Percentiles rank a stretch among this genome's conserved stretches.
Evolutionary conservation across 2,888 invertebrate species (phyloP).

Genomic region (Drosophila acutilabella): DNA sequence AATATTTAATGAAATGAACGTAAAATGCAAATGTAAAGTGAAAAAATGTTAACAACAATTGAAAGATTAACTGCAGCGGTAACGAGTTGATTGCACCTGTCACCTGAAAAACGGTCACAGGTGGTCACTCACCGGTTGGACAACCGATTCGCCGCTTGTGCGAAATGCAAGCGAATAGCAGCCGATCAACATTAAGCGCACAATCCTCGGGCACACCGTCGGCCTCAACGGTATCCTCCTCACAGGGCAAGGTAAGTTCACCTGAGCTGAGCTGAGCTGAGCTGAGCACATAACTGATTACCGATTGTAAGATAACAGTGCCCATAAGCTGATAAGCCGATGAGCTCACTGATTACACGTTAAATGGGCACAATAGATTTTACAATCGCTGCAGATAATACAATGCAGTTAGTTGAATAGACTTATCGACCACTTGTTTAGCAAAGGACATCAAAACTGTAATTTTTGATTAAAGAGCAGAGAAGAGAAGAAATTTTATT

Average conservation of each 20-base stretch:
- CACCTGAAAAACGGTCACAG: constrained; percentile 5
- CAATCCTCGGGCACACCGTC: constrained; percentile 84
- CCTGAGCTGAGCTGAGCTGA: neutral
- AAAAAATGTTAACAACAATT: constrained; percentile 17
- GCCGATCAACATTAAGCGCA: constrained; percentile 81
- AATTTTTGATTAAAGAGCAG: too few relatives aligned
- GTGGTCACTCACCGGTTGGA: constrained; percentile 4
- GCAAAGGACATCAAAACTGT: too few relatives aligned
- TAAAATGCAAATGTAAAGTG: neutral
- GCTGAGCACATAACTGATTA: neutral
- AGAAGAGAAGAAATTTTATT: too few relatives aligned
- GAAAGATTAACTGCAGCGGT: constrained; percentile 5
- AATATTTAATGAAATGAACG: neutral
- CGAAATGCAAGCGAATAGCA: constrained; percentile 83
- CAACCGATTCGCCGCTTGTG: constrained; percentile 37
- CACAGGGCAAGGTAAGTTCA: constrained; percentile 81
- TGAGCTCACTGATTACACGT: neutral
- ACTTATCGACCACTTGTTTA: too few relatives aligned
- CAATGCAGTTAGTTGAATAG: too few relatives aligned
- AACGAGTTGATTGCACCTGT: constrained; percentile 37
- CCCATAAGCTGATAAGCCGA: neutral
- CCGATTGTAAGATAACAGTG: neutral
- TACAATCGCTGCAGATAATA: too few relatives aligned
- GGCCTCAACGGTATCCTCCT: constrained; percentile 83
- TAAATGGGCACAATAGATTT: neutral